Conservation (phyloP, 2,888 invertebrate species). For the Agrotis clavis region DNA sequence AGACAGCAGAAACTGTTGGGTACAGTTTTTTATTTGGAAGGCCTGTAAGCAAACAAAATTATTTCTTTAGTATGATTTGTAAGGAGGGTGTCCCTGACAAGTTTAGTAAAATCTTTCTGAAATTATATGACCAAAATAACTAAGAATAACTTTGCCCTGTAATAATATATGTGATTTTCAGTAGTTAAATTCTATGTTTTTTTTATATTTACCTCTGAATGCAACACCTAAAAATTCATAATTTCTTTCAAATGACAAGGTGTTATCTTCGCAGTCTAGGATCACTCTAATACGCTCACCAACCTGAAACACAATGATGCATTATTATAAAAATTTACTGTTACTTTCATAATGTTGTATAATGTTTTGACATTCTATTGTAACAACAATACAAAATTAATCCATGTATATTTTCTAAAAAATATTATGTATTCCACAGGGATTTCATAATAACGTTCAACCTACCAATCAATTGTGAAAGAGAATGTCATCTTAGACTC, state of each 20-base stretch:
- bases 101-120: neutral
- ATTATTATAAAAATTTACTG: neutral
- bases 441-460: too few relatives aligned
- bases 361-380: too few relatives aligned
- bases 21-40: conserved; percentile 98
- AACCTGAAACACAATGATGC: conserved; percentile 92
- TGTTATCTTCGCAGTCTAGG: conserved; percentile 99
- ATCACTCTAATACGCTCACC: conserved; percentile 99
- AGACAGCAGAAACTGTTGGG: conserved; percentile 99
- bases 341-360: too few relatives aligned
- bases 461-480: neutral
- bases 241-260: conserved; percentile 99
- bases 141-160: neutral
- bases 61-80: neutral
- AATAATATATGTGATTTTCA: neutral
- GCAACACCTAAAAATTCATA: conserved; percentile 99
- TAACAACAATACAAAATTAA: too few relatives aligned
- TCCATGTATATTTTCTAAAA: too few relatives aligned
- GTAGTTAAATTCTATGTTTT: neutral
- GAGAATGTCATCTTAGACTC: neutral
- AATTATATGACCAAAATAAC: neutral
- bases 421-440: too few relatives aligned
- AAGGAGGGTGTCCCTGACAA: neutral
- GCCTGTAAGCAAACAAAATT: conserved; percentile 89
- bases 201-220: conserved; percentile 94